Percentiles rank a stretch among this genome's conserved stretches.
These are phyloP conservation scores for Notothenia rossii DNA, from an alignment of 2,113 vertebrate species.

Conservation along the genomic window DNA sequence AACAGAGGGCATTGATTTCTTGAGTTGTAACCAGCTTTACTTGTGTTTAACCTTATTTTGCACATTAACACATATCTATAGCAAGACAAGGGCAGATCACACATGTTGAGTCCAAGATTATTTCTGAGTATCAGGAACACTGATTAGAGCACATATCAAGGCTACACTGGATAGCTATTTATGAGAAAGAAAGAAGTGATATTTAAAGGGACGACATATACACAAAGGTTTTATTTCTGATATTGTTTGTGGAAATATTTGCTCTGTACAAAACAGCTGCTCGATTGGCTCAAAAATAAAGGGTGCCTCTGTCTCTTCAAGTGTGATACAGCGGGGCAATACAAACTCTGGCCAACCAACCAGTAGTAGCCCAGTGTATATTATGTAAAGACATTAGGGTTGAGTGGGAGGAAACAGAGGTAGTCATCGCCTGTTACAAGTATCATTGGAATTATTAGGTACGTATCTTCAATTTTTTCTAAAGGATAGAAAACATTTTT, in stretches of 20 bases:
- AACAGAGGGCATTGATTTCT: constrained; percentile 74
- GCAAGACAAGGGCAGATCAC: constrained; percentile 65
- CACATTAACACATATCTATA: constrained; percentile 80
- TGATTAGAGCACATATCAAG: constrained; percentile 65
- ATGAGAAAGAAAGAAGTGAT: constrained; percentile 38
- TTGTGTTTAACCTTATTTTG: constrained; percentile 77
- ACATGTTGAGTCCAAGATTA: constrained; percentile 33
- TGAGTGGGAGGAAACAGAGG: constrained; percentile 33
- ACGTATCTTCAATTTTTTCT: background rate
- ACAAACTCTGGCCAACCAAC: constrained; percentile 84
- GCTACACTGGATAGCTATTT: constrained; percentile 66
- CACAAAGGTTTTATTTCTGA: constrained; percentile 69
- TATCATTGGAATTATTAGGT: constrained; percentile 14
- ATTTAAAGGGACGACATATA: constrained; percentile 72
- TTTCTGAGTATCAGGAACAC: constrained; percentile 60
- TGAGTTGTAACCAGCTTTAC: constrained; percentile 61
- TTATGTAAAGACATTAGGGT: background rate
- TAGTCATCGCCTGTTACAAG: constrained; percentile 4
- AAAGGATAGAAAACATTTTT: constrained; percentile 29
- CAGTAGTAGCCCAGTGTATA: constrained; percentile 66
- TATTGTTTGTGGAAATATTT: constrained; percentile 86
- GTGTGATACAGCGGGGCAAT: constrained; percentile 30
- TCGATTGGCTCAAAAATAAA: constrained; percentile 11
- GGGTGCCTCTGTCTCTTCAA: constrained; percentile 33
- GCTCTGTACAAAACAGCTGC: constrained; percentile 81